A percentile compares a stretch with the other conserved stretches of the same genome.
phyloP scores from a whole-genome alignment of 1,140 invertebrate species.

The Camponotus vicinus region DNA sequence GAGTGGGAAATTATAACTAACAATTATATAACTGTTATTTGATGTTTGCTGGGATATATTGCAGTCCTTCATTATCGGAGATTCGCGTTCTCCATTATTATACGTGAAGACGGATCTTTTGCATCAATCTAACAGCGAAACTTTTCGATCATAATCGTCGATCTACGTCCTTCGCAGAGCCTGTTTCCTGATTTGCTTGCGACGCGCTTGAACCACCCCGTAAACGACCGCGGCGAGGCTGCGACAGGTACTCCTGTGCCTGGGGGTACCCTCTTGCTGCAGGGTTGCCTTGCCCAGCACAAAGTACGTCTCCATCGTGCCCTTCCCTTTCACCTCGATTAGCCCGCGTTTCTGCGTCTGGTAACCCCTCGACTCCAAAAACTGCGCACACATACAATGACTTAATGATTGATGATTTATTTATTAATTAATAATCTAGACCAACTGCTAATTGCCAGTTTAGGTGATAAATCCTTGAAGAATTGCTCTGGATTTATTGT shows the following conservation, averaged over 20 bases:
- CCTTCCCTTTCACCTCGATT: conserved; percentile 97
- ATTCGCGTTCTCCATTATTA: not conserved
- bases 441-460: not conserved
- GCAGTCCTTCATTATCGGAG: not conserved
- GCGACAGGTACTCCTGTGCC: conserved; percentile 91
- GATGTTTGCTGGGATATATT: not conserved
- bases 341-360: conserved; percentile 92
- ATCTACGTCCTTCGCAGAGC: conserved; percentile 76
- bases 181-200: conserved; percentile 85
- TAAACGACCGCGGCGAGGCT: conserved; percentile 95
- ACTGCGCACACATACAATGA: conserved; percentile 82
- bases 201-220: conserved; percentile 92
- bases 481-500: not conserved
- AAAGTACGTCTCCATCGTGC: conserved; percentile 97
- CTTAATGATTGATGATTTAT: not conserved
- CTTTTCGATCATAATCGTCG: not conserved
- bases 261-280: conserved; percentile 84
- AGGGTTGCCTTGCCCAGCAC: conserved; percentile 89
- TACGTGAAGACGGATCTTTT: not conserved
- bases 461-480: not conserved
- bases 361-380: conserved; percentile 91
- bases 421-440: not conserved
- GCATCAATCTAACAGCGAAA: conserved; percentile 6
- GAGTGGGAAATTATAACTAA: too few species aligned
- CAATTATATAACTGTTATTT: too few species aligned